Base-by-base conservation (phyloP, 2,113 vertebrate species). In the Ceyx margarethae region DNA sequence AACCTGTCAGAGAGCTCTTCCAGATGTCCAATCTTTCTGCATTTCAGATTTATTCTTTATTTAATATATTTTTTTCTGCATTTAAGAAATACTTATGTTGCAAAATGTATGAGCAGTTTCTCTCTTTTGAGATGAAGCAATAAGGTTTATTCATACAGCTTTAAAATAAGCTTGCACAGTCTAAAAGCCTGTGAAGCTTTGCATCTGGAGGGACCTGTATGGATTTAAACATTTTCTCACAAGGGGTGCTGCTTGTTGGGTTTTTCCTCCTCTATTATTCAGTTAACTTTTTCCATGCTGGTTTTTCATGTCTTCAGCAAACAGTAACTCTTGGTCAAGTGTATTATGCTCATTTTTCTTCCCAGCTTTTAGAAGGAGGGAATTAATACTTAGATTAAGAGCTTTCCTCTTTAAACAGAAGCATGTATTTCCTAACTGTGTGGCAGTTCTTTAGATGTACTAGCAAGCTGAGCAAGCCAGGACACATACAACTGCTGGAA, bases 391-490 rank as follows among this genome's bases (percentile, higher is more conserved):
- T 81, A 73, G 73, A 79, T 93, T 91, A 94, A 91, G 50, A 85
- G 89, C 89, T 92, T 87, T 42, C 11, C 56, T 88, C 37, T 45
- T 90, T 85, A 54, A 48, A 48, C 37, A 87, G 64, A 83, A 91
- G 33, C 23, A 5, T 22, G 31, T 46, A 33, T 85, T 89, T 91
- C 73, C 23, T 87, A 33, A 28, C 18, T 54, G 45, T 5, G 31
- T 43, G 53, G 25, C 51, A 84, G 61, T 81, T 95, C 6, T 29
- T 84, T 26, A 50, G 58, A 60, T 91, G 86, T 71, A 65, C 81
- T 75, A 43, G 77, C n/a, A 86, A 81, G 31, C 73, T 64, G n/a
- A 42, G 42, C 81, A 81, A 89, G 93, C 69, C 84, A 64, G 90
- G 78, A 79, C 88, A 69, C 35, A 50, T 89, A 53, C 68, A 73